A percentile compares a stretch with the other conserved stretches of the same genome.
phyloP scores from a whole-genome alignment of 2,888 invertebrate species.

The Luperina testacea region DNA sequence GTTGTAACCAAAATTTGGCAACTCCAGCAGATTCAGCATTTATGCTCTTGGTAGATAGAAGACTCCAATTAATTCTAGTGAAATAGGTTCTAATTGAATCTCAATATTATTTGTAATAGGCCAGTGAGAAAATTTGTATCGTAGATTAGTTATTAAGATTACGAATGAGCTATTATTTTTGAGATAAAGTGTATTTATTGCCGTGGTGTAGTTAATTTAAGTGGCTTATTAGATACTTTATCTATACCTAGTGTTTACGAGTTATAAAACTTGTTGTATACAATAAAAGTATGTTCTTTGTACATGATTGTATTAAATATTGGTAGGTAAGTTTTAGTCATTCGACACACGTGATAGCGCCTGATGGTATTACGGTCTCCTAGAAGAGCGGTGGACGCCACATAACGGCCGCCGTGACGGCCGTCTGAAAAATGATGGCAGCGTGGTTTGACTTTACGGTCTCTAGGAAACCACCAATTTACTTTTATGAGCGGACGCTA shows the following conservation, averaged over 20 bases:
- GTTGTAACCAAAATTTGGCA: background rate
- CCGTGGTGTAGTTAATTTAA: constrained; percentile 50
- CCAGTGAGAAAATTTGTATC: constrained; percentile 81
- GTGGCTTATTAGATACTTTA: constrained; percentile 44
- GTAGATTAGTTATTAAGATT: constrained; percentile 87
- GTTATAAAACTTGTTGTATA: background rate
- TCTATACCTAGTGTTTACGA: constrained; percentile 9
- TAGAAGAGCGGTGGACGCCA: too few relatives aligned
- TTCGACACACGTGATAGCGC: background rate
- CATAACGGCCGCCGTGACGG: too few relatives aligned
- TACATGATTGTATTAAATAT: background rate
- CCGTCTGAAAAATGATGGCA: too few relatives aligned
- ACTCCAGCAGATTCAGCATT: constrained; percentile 40
- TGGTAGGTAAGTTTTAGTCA: background rate
- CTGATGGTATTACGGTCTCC: too few relatives aligned
- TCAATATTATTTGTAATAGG: constrained; percentile 81
- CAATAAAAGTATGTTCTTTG: background rate
- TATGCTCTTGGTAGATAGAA: constrained; percentile 36
- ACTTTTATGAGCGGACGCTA: too few relatives aligned
- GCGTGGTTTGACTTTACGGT: too few relatives aligned
- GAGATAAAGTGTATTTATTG: constrained; percentile 66
- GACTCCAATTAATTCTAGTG: constrained; percentile 75
- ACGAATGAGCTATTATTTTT: constrained; percentile 79
- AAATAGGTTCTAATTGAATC: constrained; percentile 83
- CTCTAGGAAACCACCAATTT: too few relatives aligned